Evolutionary conservation across 2,113 vertebrate genomes (phyloP).

Genomic region (Malurus cyaneus): DNA sequence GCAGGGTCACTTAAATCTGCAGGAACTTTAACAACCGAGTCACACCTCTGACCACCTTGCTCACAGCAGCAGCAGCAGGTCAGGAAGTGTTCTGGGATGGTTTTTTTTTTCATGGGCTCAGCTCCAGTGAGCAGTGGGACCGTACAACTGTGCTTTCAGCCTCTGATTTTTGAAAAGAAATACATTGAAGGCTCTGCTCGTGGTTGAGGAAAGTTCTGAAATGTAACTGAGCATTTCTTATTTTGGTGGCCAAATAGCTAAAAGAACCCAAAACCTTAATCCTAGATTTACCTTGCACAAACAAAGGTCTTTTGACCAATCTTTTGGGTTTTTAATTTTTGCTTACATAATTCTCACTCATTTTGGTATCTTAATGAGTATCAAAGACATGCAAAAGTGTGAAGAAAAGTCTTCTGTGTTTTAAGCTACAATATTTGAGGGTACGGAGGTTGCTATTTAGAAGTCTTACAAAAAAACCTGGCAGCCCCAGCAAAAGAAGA

Average conservation of each 20-base stretch:
- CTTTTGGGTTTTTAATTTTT: neutral
- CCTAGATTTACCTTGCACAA: neutral
- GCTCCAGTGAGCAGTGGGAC: neutral
- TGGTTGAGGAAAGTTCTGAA: neutral
- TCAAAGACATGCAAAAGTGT: neutral
- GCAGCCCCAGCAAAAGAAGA: neutral
- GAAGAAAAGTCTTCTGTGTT: neutral
- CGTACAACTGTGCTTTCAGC: neutral
- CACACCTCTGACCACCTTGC: neutral
- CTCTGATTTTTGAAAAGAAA: neutral
- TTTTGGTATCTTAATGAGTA: neutral
- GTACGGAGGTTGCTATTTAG: neutral
- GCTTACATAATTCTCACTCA: neutral
- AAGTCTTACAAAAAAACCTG: neutral
- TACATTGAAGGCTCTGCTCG: neutral
- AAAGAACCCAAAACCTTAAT: neutral
- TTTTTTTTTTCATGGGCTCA: neutral
- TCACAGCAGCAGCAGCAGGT: neutral
- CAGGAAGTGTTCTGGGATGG: neutral
- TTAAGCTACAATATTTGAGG: neutral
- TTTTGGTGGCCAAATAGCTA: neutral
- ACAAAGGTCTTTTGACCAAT: neutral
- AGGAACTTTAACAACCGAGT: neutral
- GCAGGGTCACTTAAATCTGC: neutral
- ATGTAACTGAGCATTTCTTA: neutral